Percentiles rank a stretch among this genome's conserved stretches.
phyloP scores from a whole-genome alignment of 2,113 vertebrate species.

The Campylomormyrus tamandua region DNA sequence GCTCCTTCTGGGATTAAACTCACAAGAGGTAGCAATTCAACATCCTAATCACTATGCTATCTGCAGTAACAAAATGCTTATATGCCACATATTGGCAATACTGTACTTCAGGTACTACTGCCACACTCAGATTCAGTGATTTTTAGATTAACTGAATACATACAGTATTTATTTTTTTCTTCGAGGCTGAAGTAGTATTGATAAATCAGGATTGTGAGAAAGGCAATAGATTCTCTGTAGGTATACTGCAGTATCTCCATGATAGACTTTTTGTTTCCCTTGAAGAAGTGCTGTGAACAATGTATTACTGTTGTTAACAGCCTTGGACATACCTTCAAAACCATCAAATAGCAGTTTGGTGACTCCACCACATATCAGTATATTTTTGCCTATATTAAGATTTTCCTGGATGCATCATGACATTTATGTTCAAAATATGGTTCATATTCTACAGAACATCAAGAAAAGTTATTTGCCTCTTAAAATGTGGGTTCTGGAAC shows the following conservation, averaged over 20 bases:
- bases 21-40: background rate
- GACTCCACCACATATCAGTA: background rate
- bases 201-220: background rate
- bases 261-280: background rate
- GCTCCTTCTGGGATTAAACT: background rate
- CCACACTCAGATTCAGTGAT: background rate
- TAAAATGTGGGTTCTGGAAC: background rate
- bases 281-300: background rate
- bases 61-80: background rate
- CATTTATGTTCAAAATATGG: background rate
- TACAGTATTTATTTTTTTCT: background rate
- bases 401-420: background rate
- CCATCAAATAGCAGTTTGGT: background rate
- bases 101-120: background rate
- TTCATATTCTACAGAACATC: background rate
- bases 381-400: background rate
- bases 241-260: background rate
- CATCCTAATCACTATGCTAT: background rate
- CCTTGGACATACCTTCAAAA: background rate
- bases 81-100: background rate
- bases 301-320: background rate
- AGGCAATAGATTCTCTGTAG: background rate
- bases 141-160: background rate
- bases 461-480: background rate
- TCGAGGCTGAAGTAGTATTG: background rate